phyloP scores from a whole-genome alignment of 2,888 invertebrate genomes.

The Meliscaeva auricollis region DNA sequence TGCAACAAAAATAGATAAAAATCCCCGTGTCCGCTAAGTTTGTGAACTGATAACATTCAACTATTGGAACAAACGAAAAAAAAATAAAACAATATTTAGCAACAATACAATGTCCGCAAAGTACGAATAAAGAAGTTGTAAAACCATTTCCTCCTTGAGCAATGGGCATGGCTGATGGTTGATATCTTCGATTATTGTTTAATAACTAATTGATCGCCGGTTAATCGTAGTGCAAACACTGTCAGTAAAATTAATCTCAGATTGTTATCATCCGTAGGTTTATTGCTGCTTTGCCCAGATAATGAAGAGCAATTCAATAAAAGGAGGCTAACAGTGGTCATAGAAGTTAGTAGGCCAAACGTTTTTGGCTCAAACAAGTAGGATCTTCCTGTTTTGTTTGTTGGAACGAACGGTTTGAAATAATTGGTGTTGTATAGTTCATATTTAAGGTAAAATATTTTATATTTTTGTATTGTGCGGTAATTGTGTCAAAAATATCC shows the following conservation, averaged over 20 bases:
- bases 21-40: neutral
- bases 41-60: constrained; percentile 2
- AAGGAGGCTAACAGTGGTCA: constrained; percentile 61
- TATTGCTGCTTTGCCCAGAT: constrained; percentile 29
- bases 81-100: no score
- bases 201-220: constrained; percentile 40
- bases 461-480: neutral
- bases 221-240: constrained; percentile 63
- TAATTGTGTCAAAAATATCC: neutral
- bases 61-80: neutral
- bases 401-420: constrained; percentile 16
- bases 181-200: constrained; percentile 25
- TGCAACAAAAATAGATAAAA: neutral
- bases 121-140: constrained; percentile 54
- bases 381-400: constrained; percentile 10
- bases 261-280: constrained; percentile 48
- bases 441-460: constrained; percentile 39
- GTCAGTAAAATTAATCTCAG: constrained; percentile 55
- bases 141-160: constrained; percentile 31
- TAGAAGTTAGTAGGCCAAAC: constrained; percentile 74
- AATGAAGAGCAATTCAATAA: constrained; percentile 73
- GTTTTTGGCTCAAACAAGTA: constrained; percentile 56
- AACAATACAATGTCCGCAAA: constrained; percentile 18
- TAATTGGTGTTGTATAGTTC: neutral
- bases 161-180: neutral